Percentiles rank a stretch among this genome's conserved stretches.
Evolutionary conservation across 2,797 vertebrate genomes (phyloP).

Genomic region (Echeneis naucrates): DNA sequence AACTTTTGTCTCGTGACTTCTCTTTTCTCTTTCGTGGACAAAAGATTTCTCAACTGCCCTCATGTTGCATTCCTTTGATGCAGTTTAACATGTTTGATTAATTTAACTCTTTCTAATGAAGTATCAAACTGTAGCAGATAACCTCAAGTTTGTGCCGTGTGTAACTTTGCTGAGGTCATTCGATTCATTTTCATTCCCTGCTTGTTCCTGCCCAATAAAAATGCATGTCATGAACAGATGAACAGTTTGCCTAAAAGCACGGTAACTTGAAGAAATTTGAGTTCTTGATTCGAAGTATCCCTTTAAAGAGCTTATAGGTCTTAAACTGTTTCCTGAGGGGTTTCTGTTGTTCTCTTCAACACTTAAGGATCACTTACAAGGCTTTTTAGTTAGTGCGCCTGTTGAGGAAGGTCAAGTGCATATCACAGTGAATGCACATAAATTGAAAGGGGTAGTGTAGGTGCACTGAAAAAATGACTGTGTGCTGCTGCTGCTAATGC

Average conservation of each 20-base stretch:
- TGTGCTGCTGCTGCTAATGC: conserved; percentile 45
- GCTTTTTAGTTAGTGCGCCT: conserved; percentile 62
- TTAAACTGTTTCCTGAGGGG: conserved; percentile 58
- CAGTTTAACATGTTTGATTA: conserved; percentile 29
- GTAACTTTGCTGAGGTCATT: conserved; percentile 60
- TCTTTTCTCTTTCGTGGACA: not conserved
- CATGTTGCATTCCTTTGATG: not conserved
- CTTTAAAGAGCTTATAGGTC: conserved; percentile 68
- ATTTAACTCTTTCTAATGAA: conserved; percentile 29
- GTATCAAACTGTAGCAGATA: conserved; percentile 35
- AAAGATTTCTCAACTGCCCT: not conserved
- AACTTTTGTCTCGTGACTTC: not conserved
- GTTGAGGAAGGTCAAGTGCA: conserved; percentile 75
- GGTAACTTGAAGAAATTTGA: conserved; percentile 44
- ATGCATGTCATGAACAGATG: conserved; percentile 53
- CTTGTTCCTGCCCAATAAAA: conserved; percentile 35
- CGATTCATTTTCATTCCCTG: conserved; percentile 49
- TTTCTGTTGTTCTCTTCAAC: conserved; percentile 46
- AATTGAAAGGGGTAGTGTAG: conserved; percentile 66
- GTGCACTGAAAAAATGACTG: conserved; percentile 73
- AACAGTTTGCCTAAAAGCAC: conserved; percentile 35
- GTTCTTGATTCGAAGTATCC: conserved; percentile 58
- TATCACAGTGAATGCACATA: conserved; percentile 72
- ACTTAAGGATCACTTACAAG: conserved; percentile 68
- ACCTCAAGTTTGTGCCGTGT: conserved; percentile 21